phyloP scores from a whole-genome alignment of 2,113 vertebrate genomes.

The Pomatorhinus ruficollis region DNA sequence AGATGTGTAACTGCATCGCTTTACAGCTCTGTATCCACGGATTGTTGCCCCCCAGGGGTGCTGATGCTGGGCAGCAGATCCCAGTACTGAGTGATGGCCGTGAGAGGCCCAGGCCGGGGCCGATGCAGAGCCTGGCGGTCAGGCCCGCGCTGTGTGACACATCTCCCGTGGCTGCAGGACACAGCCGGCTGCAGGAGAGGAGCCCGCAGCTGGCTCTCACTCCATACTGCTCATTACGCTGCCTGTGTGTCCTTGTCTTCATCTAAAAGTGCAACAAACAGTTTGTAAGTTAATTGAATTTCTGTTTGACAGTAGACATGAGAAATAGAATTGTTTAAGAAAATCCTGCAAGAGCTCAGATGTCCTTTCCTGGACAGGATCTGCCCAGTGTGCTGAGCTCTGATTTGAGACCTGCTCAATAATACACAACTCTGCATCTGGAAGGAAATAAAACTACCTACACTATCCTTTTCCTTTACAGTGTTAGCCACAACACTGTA shows the following conservation, averaged over 20 bases:
- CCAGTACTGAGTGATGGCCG: fast-evolving
- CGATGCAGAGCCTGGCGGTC: not conserved
- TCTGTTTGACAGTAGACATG: not conserved
- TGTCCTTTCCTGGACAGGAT: not conserved
- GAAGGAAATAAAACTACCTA: not conserved
- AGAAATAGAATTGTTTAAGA: not conserved
- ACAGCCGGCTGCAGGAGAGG: not conserved
- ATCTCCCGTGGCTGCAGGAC: not conserved
- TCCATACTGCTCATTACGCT: fast-evolving
- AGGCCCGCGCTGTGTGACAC: not conserved
- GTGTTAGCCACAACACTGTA: not conserved
- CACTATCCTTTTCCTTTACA: not conserved
- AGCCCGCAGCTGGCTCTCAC: not conserved
- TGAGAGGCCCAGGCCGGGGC: fast-evolving
- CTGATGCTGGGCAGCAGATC: not conserved
- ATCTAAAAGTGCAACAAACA: not conserved
- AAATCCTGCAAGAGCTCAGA: not conserved
- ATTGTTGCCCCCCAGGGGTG: fast-evolving
- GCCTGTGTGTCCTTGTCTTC: not conserved
- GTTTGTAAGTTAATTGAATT: not conserved
- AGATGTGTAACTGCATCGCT: not conserved
- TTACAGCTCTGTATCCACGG: not conserved
- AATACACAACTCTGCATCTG: not conserved
- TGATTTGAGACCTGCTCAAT: not conserved
- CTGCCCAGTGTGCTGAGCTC: not conserved